phyloP scores from a whole-genome alignment of 2,888 invertebrate genomes.

The Ptychoptera contaminata region DNA sequence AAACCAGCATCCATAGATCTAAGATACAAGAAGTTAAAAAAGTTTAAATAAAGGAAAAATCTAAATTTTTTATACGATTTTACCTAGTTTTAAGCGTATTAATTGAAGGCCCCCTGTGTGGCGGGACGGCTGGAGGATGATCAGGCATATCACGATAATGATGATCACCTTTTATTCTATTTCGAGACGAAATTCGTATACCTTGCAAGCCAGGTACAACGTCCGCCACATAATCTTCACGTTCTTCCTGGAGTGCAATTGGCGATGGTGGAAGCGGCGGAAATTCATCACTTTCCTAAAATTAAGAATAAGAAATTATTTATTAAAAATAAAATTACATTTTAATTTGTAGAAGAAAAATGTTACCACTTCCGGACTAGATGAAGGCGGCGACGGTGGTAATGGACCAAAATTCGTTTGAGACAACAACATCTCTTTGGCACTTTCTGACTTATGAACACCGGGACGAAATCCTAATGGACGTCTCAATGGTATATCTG shows the following conservation, averaged over 20 bases:
- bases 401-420: slow-evolving; percentile 26
- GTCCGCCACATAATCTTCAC: slow-evolving; percentile 13
- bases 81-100: slow-evolving; percentile 61
- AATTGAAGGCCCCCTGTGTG: slow-evolving; percentile 46
- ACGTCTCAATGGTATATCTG: slow-evolving; percentile 18
- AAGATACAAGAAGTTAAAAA: neutral
- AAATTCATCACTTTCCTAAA: slow-evolving; percentile 34
- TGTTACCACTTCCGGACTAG: slow-evolving; percentile 17
- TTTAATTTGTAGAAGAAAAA: too few relatives aligned
- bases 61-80: neutral
- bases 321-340: neutral
- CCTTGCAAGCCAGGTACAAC: slow-evolving; percentile 11
- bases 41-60: neutral
- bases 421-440: slow-evolving; percentile 46
- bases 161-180: slow-evolving; percentile 13
- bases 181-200: slow-evolving; percentile 10
- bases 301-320: neutral
- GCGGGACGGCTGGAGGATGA: slow-evolving; percentile 54
- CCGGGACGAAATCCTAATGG: slow-evolving; percentile 35
- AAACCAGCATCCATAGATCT: slow-evolving; percentile 68
- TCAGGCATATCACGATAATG: slow-evolving; percentile 8
- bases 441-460: slow-evolving; percentile 59
- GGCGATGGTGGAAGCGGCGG: slow-evolving; percentile 73
- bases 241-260: slow-evolving; percentile 38
- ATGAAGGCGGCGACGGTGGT: slow-evolving; percentile 28